phyloP scores from a whole-genome alignment of 2,797 vertebrate genomes.

The Hyperoplus immaculatus region DNA sequence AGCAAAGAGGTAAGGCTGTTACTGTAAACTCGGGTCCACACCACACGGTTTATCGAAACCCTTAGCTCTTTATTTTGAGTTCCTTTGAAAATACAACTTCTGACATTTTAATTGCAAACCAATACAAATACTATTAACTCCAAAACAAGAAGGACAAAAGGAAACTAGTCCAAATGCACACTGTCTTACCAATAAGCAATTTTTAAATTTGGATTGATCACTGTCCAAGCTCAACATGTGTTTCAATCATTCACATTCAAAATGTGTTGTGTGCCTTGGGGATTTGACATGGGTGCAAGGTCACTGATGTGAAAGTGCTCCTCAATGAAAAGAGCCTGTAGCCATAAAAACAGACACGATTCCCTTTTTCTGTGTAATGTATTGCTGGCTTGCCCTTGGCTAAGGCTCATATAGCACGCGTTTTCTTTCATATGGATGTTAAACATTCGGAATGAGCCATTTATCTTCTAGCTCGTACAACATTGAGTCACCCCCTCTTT shows the following conservation, averaged over 20 bases:
- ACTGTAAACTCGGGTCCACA: not conserved
- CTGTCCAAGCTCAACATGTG: slow-evolving; percentile 23
- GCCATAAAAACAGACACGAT: slow-evolving; percentile 65
- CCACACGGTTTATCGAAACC: not conserved
- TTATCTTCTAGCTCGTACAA: slow-evolving; percentile 56
- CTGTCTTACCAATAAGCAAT: slow-evolving; percentile 14
- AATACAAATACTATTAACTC: too few species aligned
- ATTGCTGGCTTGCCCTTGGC: slow-evolving; percentile 65
- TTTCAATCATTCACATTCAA: not conserved
- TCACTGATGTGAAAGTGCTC: slow-evolving; percentile 57
- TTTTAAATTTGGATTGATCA: slow-evolving; percentile 32
- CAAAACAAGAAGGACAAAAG: too few species aligned
- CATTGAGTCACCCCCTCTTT: slow-evolving; percentile 48
- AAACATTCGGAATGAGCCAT: slow-evolving; percentile 63
- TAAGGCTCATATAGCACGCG: slow-evolving; percentile 53
- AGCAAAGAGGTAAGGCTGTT: not conserved
- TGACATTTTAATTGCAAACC: too few species aligned
- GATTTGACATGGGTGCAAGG: slow-evolving; percentile 54
- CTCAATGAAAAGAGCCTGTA: slow-evolving; percentile 63
- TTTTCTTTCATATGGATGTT: slow-evolving; percentile 65
- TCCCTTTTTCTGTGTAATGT: slow-evolving; percentile 53
- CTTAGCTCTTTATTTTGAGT: slow-evolving; percentile 7
- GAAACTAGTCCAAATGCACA: slow-evolving; percentile 19
- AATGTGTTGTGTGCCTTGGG: not conserved
- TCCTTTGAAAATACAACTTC: too few species aligned